phyloP scores from a whole-genome alignment of 37 sponge, comb jelly and placozoan genomes.

The Lycopodina hypogea region DNA sequence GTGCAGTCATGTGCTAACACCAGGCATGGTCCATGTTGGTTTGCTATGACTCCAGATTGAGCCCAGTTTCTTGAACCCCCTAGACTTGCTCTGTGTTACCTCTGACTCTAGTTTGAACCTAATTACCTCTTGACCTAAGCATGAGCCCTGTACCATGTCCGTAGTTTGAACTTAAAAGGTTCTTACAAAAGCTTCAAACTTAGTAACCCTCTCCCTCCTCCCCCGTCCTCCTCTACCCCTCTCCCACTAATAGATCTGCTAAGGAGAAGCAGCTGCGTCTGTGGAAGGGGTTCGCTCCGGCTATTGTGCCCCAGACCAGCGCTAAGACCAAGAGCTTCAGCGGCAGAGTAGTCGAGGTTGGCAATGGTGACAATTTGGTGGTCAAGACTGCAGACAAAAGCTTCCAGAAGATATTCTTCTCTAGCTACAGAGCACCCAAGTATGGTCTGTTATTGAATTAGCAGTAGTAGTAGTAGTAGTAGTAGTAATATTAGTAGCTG shows the following conservation, averaged over 20 bases:
- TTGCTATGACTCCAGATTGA: no score
- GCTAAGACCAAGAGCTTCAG: conserved; percentile 52
- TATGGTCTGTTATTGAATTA: not conserved
- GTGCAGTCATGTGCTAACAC: not conserved
- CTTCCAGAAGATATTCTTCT: conserved; percentile 88
- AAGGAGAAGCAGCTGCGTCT: conserved; percentile 64
- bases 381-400: conserved; percentile 62
- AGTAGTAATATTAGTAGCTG: not conserved
- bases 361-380: conserved; percentile 84
- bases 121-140: no score
- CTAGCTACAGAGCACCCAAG: conserved; percentile 90
- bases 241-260: conserved; percentile 41
- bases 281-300: conserved; percentile 70
- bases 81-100: no score
- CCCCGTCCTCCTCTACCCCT: not conserved
- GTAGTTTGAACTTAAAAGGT: no score
- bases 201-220: not conserved
- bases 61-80: no score
- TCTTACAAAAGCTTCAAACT: no score
- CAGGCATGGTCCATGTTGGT: no score
- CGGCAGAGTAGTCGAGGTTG: conserved; percentile 86
- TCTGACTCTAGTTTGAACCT: no score
- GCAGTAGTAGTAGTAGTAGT: not conserved
- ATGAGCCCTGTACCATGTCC: no score
- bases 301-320: conserved; percentile 8